Conservation (phyloP, 1,140 invertebrate genomes). For the Drosophila kikkawai region DNA sequence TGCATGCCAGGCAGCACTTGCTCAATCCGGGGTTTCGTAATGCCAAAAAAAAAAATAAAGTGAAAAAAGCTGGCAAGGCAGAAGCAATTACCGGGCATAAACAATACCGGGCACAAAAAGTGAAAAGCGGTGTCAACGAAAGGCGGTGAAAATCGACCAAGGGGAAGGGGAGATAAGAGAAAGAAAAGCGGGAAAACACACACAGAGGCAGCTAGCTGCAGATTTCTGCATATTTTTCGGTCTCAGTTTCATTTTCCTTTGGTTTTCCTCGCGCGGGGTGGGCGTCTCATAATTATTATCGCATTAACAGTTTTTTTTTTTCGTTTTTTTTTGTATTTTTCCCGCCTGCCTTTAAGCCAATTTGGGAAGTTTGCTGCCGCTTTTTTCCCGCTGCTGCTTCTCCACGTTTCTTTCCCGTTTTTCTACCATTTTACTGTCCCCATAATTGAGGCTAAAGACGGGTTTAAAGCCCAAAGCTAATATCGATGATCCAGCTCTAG, state of each 20-base stretch:
- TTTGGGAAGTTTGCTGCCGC: slow-evolving; percentile 29
- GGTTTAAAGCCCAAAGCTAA: neutral
- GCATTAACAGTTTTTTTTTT: slow-evolving; percentile 46
- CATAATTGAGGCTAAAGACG: slow-evolving; percentile 53
- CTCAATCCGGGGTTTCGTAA: slow-evolving; percentile 37
- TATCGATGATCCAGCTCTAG: slow-evolving; percentile 39
- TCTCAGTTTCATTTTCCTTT: slow-evolving; percentile 18
- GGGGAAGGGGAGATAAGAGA: neutral
- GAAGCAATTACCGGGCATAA: slow-evolving; percentile 35
- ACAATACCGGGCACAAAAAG: slow-evolving; percentile 22
- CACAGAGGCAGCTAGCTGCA: slow-evolving; percentile 3
- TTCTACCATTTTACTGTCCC: neutral
- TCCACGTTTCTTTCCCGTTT: slow-evolving; percentile 12
- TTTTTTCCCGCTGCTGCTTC: slow-evolving; percentile 1
- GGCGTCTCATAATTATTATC: slow-evolving; percentile 49
- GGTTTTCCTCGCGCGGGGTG: neutral
- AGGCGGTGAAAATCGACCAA: slow-evolving; percentile 27
- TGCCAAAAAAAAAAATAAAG: slow-evolving; percentile 1
- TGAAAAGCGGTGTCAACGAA: slow-evolving; percentile 45
- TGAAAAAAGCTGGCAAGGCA: slow-evolving; percentile 2
- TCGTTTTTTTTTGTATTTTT: slow-evolving; percentile 10
- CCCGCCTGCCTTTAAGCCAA: slow-evolving; percentile 36
- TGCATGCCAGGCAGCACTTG: slow-evolving; percentile 5
- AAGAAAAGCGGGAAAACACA: slow-evolving; percentile 30
- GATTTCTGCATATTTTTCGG: slow-evolving; percentile 27